Percentiles rank a stretch among this genome's conserved stretches.
Evolutionary conservation across 2,797 vertebrate species (phyloP).

Genomic region (Naso thynnoides): DNA sequence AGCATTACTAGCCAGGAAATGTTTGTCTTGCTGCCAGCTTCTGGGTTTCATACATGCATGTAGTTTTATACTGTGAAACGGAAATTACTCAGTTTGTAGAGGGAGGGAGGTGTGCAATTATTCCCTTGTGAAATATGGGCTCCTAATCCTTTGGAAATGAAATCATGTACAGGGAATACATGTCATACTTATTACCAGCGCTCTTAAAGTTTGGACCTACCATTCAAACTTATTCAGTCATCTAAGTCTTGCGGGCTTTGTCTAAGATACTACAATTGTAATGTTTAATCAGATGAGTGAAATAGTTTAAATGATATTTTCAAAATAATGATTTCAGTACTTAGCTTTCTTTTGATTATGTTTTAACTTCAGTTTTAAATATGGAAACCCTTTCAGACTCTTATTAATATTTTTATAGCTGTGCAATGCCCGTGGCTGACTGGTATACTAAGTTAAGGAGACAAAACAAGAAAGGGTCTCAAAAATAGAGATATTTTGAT

Average conservation of each 20-base stretch:
- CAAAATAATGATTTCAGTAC: not conserved
- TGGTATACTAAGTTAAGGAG: not conserved
- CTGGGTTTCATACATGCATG: constrained; percentile 37
- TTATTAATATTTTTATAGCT: not conserved
- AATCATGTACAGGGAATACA: constrained; percentile 59
- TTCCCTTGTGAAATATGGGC: constrained; percentile 60
- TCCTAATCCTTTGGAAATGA: constrained; percentile 61
- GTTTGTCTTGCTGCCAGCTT: constrained; percentile 63
- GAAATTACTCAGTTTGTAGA: constrained; percentile 57
- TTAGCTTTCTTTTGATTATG: not conserved
- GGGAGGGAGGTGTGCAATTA: constrained; percentile 59
- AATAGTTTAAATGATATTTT: not conserved
- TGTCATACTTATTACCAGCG: constrained; percentile 59
- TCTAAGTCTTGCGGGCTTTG: constrained; percentile 21
- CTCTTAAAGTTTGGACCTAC: constrained; percentile 35
- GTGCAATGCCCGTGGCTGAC: constrained; percentile 2
- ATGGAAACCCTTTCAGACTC: constrained; percentile 14
- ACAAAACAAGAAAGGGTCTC: not conserved
- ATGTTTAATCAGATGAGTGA: constrained; percentile 3
- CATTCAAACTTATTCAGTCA: constrained; percentile 40
- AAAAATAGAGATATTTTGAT: constrained; percentile 1
- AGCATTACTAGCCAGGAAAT: constrained; percentile 61
- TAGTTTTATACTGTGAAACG: constrained; percentile 41
- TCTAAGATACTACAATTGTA: constrained; percentile 14
- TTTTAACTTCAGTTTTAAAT: not conserved